Conservation (phyloP, 1,140 invertebrate species). For the Cotesia chilonis region DNA sequence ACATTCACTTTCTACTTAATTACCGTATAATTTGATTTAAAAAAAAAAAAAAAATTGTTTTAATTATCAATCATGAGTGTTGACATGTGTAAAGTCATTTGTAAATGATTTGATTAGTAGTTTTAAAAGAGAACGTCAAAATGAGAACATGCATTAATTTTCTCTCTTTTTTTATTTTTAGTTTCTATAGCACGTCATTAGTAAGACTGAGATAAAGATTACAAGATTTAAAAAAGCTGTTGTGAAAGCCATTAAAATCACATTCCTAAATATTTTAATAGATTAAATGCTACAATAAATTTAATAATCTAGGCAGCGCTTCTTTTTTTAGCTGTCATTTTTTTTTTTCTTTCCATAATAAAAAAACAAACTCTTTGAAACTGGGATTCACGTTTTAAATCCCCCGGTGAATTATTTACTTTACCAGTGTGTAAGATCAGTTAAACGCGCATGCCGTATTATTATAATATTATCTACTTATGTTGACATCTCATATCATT, state of each 20-base stretch:
- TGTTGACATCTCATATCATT: too few relatives aligned
- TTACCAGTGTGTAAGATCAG: not conserved
- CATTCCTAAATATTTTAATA: slow-evolving; percentile 16
- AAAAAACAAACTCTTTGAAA: slow-evolving; percentile 1
- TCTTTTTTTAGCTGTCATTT: not conserved
- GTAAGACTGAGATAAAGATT: slow-evolving; percentile 3
- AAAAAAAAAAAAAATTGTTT: not conserved
- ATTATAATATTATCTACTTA: too few relatives aligned
- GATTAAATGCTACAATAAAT: slow-evolving; percentile 5
- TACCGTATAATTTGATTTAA: not conserved
- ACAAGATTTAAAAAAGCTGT: slow-evolving; percentile 1
- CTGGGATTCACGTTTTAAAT: slow-evolving; percentile 13
- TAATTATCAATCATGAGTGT: not conserved
- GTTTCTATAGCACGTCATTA: slow-evolving; percentile 13
- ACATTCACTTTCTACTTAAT: not conserved
- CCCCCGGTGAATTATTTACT: slow-evolving; percentile 8
- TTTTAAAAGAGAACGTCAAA: not conserved
- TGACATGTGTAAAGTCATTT: slow-evolving; percentile 24
- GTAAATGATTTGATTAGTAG: slow-evolving; percentile 8
- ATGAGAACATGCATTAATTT: slow-evolving; percentile 15
- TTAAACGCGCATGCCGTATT: not conserved
- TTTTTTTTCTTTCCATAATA: not conserved
- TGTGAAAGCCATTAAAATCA: not conserved
- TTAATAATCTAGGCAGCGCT: slow-evolving; percentile 13
- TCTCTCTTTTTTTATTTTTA: too few relatives aligned